phyloP scores from a whole-genome alignment of 1,140 invertebrate genomes.

The Drosophila aff. region DNA sequence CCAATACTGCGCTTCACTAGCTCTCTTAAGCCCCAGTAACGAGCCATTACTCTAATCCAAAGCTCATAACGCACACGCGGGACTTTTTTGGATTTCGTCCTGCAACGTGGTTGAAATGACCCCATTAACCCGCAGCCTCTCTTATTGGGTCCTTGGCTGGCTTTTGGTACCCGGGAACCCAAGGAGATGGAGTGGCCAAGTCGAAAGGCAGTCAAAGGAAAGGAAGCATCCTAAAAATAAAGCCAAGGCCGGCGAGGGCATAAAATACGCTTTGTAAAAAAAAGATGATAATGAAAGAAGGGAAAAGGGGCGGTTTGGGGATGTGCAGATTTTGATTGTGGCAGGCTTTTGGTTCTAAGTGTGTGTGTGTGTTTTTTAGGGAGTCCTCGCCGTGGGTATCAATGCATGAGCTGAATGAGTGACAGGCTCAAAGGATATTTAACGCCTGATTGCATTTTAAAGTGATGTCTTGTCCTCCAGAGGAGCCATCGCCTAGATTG shows the following conservation, averaged over 20 bases:
- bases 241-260: slow-evolving; percentile 47
- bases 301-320: not conserved
- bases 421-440: slow-evolving; percentile 75
- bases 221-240: slow-evolving; percentile 52
- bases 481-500: slow-evolving; percentile 51
- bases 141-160: slow-evolving; percentile 10
- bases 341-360: not conserved
- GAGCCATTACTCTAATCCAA: slow-evolving; percentile 40
- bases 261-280: slow-evolving; percentile 60
- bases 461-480: slow-evolving; percentile 55
- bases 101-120: slow-evolving; percentile 52
- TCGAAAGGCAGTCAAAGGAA: slow-evolving; percentile 44
- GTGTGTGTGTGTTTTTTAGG: not conserved
- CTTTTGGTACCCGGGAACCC: slow-evolving; percentile 5
- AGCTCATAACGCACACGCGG: slow-evolving; percentile 41
- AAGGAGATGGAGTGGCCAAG: slow-evolving; percentile 14
- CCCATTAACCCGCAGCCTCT: slow-evolving; percentile 53
- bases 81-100: slow-evolving; percentile 30
- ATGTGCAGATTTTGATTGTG: slow-evolving; percentile 22
- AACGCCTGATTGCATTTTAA: slow-evolving; percentile 75
- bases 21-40: slow-evolving; percentile 28
- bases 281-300: slow-evolving; percentile 54
- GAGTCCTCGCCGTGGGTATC: slow-evolving; percentile 29
- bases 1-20: slow-evolving; percentile 26
- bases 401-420: slow-evolving; percentile 66